phyloP scores from a whole-genome alignment of 2,113 vertebrate species.

The Tylochromis polylepis region DNA sequence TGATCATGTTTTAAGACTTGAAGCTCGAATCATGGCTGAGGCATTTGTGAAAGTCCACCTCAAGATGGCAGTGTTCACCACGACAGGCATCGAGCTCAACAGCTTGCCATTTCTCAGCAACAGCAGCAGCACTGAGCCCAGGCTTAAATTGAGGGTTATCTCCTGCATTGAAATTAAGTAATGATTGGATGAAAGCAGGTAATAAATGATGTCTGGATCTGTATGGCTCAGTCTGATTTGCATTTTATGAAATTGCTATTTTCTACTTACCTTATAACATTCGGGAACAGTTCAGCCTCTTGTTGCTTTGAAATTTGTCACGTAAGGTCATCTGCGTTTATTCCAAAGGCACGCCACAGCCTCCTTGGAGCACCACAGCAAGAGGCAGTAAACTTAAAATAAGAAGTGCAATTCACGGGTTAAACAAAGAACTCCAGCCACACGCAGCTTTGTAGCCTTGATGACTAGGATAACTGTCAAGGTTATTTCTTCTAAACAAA shows the following conservation, averaged over 20 bases:
- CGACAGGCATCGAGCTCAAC: conserved; percentile 52
- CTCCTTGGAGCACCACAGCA: neutral
- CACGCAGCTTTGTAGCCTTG: neutral
- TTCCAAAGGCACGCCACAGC: conserved; percentile 11
- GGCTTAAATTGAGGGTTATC: conserved; percentile 52
- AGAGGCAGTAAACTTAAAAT: neutral
- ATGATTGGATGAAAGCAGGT: conserved; percentile 37
- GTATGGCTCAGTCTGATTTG: neutral
- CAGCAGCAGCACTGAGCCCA: conserved; percentile 18
- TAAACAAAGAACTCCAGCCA: neutral
- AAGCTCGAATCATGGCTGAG: neutral
- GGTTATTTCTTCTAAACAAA: conserved; percentile 57
- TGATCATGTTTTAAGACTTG: neutral
- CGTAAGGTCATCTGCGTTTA: conserved; percentile 20
- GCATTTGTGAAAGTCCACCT: conserved; percentile 71
- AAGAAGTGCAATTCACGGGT: neutral
- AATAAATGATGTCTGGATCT: conserved; percentile 15
- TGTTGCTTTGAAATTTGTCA: conserved; percentile 28
- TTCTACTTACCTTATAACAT: neutral
- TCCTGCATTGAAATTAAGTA: conserved; percentile 57
- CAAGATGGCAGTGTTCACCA: conserved; percentile 94
- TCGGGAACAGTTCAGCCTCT: neutral
- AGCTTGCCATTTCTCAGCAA: conserved; percentile 16
- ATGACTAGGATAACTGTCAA: conserved; percentile 53
- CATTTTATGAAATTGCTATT: conserved; percentile 9